Percentiles rank a stretch among this genome's conserved stretches.
Conservation (phyloP, 2,888 invertebrate species). For the Bellardia bayeri region DNA sequence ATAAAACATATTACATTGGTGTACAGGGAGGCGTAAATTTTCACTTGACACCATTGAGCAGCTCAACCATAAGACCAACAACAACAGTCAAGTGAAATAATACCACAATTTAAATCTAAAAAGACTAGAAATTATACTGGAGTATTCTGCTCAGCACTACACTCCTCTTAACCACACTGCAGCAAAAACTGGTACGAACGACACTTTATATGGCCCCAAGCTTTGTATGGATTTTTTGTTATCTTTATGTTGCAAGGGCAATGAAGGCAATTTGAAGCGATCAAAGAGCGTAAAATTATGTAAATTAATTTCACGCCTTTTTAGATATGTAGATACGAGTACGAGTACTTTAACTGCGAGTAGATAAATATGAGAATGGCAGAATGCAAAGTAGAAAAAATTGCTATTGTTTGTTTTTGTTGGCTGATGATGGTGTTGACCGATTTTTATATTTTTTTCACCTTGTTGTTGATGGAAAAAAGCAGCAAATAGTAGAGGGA, state of each 20-base stretch:
- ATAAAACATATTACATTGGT: slow-evolving; percentile 60
- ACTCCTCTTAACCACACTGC: slow-evolving; percentile 32
- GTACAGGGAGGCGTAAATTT: slow-evolving; percentile 75
- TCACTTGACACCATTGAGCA: slow-evolving; percentile 67
- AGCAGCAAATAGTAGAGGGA: not conserved
- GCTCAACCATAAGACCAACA: slow-evolving; percentile 29
- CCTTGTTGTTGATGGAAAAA: slow-evolving; percentile 15
- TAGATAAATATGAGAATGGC: slow-evolving; percentile 20
- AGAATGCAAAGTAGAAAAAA: slow-evolving; percentile 20
- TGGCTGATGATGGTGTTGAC: slow-evolving; percentile 59
- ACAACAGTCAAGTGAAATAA: slow-evolving; percentile 10
- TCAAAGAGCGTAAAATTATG: slow-evolving; percentile 85
- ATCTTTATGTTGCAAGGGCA: slow-evolving; percentile 56
- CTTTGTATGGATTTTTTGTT: slow-evolving; percentile 42
- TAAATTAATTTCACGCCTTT: slow-evolving; percentile 85
- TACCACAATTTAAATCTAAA: slow-evolving; percentile 16
- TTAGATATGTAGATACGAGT: slow-evolving; percentile 80
- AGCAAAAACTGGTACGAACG: slow-evolving; percentile 26
- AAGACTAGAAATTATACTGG: not conserved
- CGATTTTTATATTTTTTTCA: slow-evolving; percentile 45
- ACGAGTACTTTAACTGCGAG: slow-evolving; percentile 26
- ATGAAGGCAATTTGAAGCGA: slow-evolving; percentile 80
- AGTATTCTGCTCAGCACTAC: not conserved
- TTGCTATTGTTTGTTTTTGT: slow-evolving; percentile 51
- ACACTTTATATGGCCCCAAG: slow-evolving; percentile 74